Evolutionary conservation across 1,140 invertebrate genomes (phyloP).

Genomic region (Heliconius himera): DNA sequence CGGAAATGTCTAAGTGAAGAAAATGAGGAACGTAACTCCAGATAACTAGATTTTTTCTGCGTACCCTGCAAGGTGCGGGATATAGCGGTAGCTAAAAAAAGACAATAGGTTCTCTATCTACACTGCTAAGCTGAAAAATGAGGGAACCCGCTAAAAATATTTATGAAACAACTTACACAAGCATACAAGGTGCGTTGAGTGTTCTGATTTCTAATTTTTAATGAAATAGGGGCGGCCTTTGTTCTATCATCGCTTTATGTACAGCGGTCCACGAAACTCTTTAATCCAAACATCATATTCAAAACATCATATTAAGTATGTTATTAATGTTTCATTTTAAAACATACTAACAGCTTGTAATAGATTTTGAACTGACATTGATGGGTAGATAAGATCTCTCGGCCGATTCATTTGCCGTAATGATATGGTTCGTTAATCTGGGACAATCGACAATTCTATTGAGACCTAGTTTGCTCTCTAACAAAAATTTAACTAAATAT

Average conservation of each 20-base stretch:
- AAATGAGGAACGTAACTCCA: no score
- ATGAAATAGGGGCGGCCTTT: neutral
- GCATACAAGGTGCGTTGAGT: neutral
- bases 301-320: conserved; percentile 10
- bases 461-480: conserved; percentile 15
- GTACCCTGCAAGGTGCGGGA: no score
- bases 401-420: conserved; percentile 74
- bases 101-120: no score
- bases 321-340: conserved; percentile 18
- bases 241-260: neutral
- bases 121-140: no score
- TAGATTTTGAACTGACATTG: conserved; percentile 72
- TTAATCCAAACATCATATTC: conserved; percentile 10
- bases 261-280: neutral
- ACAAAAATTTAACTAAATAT: neutral
- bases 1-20: no score
- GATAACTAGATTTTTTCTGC: no score
- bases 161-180: neutral
- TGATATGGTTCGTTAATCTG: conserved; percentile 79
- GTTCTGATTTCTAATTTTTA: conserved; percentile 7
- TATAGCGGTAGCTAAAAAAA: no score
- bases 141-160: neutral
- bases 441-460: conserved; percentile 69
- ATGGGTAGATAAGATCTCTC: conserved; percentile 69
- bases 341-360: conserved; percentile 53